Evolutionary conservation across 2,888 invertebrate genomes (phyloP).

Genomic region (Caenorhabditis becei): DNA sequence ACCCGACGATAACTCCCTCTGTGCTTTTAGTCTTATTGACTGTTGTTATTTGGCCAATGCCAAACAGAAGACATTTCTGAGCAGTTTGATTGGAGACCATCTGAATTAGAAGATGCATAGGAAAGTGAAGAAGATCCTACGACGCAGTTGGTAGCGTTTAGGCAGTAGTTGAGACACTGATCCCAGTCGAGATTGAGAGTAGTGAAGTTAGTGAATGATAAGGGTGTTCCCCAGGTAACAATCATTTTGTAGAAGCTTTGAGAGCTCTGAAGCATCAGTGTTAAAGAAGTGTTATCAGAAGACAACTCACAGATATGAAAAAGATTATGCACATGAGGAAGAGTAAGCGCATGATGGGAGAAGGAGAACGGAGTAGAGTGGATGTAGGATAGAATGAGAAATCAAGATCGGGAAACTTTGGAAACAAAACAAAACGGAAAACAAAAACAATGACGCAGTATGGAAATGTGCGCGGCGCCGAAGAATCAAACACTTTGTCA

Average conservation of each 20-base stretch:
- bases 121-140: not conserved
- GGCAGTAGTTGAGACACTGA: not conserved
- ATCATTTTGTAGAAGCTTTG: slow-evolving; percentile 15
- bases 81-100: slow-evolving; percentile 9
- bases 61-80: not conserved
- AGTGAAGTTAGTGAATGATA: not conserved
- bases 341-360: not conserved
- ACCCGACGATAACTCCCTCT: not conserved
- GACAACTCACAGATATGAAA: not conserved
- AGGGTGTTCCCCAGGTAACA: not conserved
- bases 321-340: not conserved
- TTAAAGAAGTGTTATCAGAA: not conserved
- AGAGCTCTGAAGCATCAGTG: not conserved
- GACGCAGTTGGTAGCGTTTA: not conserved
- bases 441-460: not conserved
- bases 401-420: not conserved
- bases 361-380: not conserved
- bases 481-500: not conserved
- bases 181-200: not conserved
- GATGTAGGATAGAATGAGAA: not conserved
- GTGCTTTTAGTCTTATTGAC: not conserved
- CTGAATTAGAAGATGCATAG: not conserved
- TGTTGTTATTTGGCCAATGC: not conserved
- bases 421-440: not conserved
- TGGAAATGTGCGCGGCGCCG: not conserved